Evolutionary conservation across 2,888 invertebrate genomes (phyloP).

Genomic region (Andrena camellia): DNA sequence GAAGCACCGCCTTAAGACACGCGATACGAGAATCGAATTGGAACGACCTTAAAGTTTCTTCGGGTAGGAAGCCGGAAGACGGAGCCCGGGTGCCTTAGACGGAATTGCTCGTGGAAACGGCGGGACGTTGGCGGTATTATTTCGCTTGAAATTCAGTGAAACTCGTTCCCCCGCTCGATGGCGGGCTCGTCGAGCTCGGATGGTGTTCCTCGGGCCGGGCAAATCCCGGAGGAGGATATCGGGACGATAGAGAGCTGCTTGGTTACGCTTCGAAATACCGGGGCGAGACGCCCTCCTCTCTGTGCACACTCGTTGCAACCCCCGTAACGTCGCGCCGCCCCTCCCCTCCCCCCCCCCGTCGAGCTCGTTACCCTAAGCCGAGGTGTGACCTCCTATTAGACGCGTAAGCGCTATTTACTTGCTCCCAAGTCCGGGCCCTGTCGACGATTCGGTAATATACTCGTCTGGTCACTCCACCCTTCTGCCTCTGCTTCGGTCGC

Average conservation of each 20-base stretch:
- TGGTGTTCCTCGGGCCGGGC: conserved; percentile 37
- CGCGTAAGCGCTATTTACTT: conserved; percentile 60
- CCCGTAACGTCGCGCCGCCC: conserved; percentile 5
- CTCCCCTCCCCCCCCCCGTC: not conserved
- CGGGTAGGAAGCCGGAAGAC: conserved; percentile 9
- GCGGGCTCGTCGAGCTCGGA: conserved; percentile 42
- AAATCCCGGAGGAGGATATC: conserved; percentile 63
- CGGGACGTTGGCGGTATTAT: conserved; percentile 43
- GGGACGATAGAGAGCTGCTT: conserved; percentile 27
- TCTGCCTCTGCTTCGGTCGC: not conserved
- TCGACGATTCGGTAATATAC: conserved; percentile 24
- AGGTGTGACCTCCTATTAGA: conserved; percentile 57
- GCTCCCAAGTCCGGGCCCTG: conserved; percentile 35
- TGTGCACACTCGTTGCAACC: conserved; percentile 20
- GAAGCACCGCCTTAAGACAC: not conserved
- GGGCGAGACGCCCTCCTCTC: conserved; percentile 17
- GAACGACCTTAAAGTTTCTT: conserved; percentile 51
- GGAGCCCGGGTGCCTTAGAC: conserved; percentile 19
- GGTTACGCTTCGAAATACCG: conserved; percentile 50
- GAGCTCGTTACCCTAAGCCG: conserved; percentile 58
- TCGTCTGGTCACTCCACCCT: not conserved
- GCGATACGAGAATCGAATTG: conserved; percentile 50
- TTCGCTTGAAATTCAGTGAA: conserved; percentile 61
- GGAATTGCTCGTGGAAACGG: conserved; percentile 44
- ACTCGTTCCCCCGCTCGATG: conserved; percentile 62